Evolutionary conservation across 2,888 invertebrate species (phyloP), one percentile per base, ranked within the genome.

Genomic region (Cheilosia vulpina): DNA sequence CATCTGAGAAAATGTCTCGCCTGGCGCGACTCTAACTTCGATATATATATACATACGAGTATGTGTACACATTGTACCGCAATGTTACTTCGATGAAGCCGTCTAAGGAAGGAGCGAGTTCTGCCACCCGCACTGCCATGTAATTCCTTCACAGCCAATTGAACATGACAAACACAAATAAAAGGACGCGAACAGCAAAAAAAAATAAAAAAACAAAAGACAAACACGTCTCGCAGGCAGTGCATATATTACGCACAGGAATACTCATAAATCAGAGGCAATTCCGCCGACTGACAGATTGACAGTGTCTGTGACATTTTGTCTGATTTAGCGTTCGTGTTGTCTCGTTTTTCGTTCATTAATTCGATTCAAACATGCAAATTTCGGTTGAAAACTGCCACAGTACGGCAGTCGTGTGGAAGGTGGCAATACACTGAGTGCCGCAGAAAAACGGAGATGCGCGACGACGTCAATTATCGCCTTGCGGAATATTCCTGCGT

Each of bases 231-330:
- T 24, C 21, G 66, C 11, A 58, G 66, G 62, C 62, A 60, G 69
- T 76, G 71, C 82, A 82, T 72, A 82, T 58, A 82, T 66, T 66
- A 72, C 53, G 34, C 52, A 53, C 47, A 69, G 66, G 75, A 71
- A 69, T 75, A 21, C 79, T 80, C 84, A 84, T 84, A 84, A 84
- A 84, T 84, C 84, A 84, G 75, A 84, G 79, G 69, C 84, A 84
- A 65, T 84, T 84, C 75, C 45, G 50, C 65, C 60, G 50, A 75
- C 73, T 84, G 84, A 84, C 79, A 84, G 84, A 84, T 84, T 84
- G 84, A 80, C 84, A 84, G 84, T 71, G 63, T 53, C 75, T 84
- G 84, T 75, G 79, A 84, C 84, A 84, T 79, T 79, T 75, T 84
- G 75, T 71, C 73, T 73, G 68, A 73, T 69, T 69, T 65, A 52